Evolutionary conservation across 2,888 invertebrate genomes (phyloP).

Genomic region (Panzeria rudis): DNA sequence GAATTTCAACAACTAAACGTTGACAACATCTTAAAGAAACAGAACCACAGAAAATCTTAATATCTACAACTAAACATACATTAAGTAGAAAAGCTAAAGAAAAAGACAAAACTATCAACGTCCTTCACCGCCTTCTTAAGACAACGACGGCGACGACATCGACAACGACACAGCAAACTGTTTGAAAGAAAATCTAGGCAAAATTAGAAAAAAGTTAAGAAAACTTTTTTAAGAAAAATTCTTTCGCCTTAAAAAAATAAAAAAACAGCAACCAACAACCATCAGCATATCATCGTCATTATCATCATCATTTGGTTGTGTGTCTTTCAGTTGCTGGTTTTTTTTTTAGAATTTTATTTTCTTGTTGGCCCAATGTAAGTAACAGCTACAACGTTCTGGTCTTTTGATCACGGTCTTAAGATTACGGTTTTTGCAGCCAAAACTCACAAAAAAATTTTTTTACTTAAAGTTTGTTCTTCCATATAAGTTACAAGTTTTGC

Average conservation of each 20-base stretch:
- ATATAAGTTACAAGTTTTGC: constrained; percentile 58
- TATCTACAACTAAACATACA: background rate
- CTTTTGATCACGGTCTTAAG: constrained; percentile 69
- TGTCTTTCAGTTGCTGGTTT: constrained; percentile 35
- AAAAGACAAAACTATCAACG: constrained; percentile 42
- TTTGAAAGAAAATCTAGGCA: constrained; percentile 45
- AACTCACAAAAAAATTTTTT: constrained; percentile 22
- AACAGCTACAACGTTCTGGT: constrained; percentile 65
- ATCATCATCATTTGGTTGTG: constrained; percentile 40
- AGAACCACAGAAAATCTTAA: constrained; percentile 25
- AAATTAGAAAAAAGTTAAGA: constrained; percentile 40
- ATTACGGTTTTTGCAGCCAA: constrained; percentile 64
- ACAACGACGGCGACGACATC: constrained; percentile 6
- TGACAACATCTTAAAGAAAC: constrained; percentile 44
- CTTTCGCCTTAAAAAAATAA: constrained; percentile 51
- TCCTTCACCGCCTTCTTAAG: constrained; percentile 67
- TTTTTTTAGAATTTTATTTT: background rate
- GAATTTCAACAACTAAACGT: constrained; percentile 62
- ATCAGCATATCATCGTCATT: constrained; percentile 68
- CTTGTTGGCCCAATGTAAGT: constrained; percentile 41
- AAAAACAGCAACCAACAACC: constrained; percentile 33
- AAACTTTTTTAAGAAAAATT: constrained; percentile 59
- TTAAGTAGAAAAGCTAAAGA: constrained; percentile 13
- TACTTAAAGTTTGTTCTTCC: constrained; percentile 55
- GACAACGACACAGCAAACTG: constrained; percentile 16